Evolutionary conservation across 2,113 vertebrate genomes (phyloP).

Genomic region (Labeo catla): DNA sequence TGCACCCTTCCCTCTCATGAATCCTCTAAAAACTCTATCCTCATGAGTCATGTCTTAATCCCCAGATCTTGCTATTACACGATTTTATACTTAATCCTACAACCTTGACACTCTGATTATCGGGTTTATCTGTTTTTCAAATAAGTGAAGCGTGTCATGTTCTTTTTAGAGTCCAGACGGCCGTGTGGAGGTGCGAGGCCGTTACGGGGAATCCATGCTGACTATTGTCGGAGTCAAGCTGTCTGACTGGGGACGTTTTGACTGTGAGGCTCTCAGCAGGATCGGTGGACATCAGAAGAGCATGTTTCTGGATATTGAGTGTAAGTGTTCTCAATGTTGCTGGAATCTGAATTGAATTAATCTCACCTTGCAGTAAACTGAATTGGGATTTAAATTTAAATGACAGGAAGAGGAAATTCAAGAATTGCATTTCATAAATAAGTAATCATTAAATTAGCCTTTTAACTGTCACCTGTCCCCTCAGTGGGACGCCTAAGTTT

Average conservation of each 20-base stretch:
- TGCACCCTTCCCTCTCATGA: not conserved
- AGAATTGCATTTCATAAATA: not conserved
- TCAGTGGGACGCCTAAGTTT: too few relatives aligned
- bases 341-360: not conserved
- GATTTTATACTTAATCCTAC: not conserved
- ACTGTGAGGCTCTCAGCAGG: slow-evolving; percentile 96
- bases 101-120: not conserved
- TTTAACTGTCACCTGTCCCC: too few relatives aligned
- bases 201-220: slow-evolving; percentile 88
- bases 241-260: slow-evolving; percentile 90
- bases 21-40: not conserved
- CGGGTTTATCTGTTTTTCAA: not conserved
- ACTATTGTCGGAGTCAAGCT: slow-evolving; percentile 88
- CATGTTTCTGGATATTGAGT: slow-evolving; percentile 98
- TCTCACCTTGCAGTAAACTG: not conserved
- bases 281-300: slow-evolving; percentile 97
- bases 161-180: slow-evolving; percentile 85
- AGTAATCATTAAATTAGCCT: not conserved
- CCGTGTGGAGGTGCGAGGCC: slow-evolving; percentile 90
- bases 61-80: not conserved
- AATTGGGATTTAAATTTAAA: not conserved
- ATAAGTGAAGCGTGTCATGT: slow-evolving; percentile 14
- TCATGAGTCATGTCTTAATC: not conserved
- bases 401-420: not conserved
- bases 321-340: slow-evolving; percentile 70